Conservation (phyloP, 2,797 vertebrate genomes). For the Phrynocephalus guinanensis region DNA sequence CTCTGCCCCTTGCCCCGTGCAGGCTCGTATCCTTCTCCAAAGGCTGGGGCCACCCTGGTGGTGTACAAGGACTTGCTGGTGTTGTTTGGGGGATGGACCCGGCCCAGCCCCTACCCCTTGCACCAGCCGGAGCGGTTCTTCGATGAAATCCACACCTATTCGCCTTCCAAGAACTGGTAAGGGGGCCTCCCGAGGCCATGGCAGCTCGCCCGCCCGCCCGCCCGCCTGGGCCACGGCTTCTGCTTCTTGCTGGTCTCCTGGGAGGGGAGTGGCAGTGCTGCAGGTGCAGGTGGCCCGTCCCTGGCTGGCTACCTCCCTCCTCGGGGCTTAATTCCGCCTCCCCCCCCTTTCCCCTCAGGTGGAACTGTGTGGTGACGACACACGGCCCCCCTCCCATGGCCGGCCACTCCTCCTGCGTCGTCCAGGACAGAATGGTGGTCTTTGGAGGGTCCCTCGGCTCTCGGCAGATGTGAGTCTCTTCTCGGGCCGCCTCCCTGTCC, state of each 20-base stretch:
- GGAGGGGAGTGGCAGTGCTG: no score
- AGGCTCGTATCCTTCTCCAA: slow-evolving; percentile 98
- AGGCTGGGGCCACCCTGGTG: slow-evolving; percentile 95
- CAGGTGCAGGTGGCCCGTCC: rapidly evolving
- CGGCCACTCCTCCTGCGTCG: slow-evolving; percentile 96
- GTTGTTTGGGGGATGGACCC: slow-evolving; percentile 97
- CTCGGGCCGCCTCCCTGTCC: neutral
- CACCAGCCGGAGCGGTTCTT: slow-evolving; percentile 98
- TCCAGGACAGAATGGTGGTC: slow-evolving; percentile 95
- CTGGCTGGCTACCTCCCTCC: no score
- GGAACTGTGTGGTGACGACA: slow-evolving; percentile 98
- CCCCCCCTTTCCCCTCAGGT: slow-evolving; percentile 79
- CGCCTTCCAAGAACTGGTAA: slow-evolving; percentile 99
- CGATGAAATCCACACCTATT: slow-evolving; percentile 98
- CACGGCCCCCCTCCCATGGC: slow-evolving; percentile 98
- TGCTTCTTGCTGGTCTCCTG: no score
- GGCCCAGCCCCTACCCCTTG: slow-evolving; percentile 96
- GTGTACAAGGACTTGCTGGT: slow-evolving; percentile 96
- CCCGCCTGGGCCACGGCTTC: neutral
- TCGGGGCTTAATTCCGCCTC: neutral
- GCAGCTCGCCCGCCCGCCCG: neutral
- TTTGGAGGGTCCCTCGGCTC: slow-evolving; percentile 97
- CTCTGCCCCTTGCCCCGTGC: slow-evolving; percentile 7
- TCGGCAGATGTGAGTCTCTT: slow-evolving; percentile 90
- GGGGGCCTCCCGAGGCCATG: slow-evolving; percentile 17